Base-by-base conservation (phyloP, 2,888 invertebrate genomes). In the Drosophila hawaiiensis region DNA sequence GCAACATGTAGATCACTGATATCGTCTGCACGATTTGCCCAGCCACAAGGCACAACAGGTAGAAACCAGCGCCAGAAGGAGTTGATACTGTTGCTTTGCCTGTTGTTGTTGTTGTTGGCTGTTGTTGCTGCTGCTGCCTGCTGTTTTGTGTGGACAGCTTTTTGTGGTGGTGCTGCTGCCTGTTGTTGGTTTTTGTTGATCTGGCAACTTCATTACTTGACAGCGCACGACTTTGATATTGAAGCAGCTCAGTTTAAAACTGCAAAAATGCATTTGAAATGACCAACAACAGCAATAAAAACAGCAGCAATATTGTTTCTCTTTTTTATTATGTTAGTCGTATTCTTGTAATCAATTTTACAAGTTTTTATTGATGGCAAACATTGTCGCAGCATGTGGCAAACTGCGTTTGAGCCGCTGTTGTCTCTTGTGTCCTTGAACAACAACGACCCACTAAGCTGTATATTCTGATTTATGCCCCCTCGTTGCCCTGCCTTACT, bases 171-270 rank as follows among this genome's bases (percentile, higher is more conserved):
- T 74, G 63, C 64, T 77, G 68, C 50, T 74, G 63, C 66, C 71
- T 73, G 80, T 76, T 86, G 82, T 90, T 76, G 82, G 86, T 90
- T 89, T 87, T 90, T 85, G 79, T 83, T 86, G 89, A 89, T 84
- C 84, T 90, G 89, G 89, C 90, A 90, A 90, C 87, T 87, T 87
- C 90, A 87, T 90, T 87, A 87, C 78, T 84, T 90, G 90, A 84
- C 87, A 89, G 90, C 80, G 86, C 87, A 89, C 89, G 83, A 85
- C 87, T 87, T 90, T 89, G 87, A 89, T 90, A 86, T 89, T 76
- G 76, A 78, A 75, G 65, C 50, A 39, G 47, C 60, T 49, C 78
- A 58, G 67, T 64, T 58, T 37, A 41, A 52, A 52, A 59, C 76
- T 65, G 67, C 68, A 60, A 75, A 73, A 73, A 64, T 74, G 64